phyloP scores from a whole-genome alignment of 2,888 invertebrate species.

The Agrochola litura region DNA sequence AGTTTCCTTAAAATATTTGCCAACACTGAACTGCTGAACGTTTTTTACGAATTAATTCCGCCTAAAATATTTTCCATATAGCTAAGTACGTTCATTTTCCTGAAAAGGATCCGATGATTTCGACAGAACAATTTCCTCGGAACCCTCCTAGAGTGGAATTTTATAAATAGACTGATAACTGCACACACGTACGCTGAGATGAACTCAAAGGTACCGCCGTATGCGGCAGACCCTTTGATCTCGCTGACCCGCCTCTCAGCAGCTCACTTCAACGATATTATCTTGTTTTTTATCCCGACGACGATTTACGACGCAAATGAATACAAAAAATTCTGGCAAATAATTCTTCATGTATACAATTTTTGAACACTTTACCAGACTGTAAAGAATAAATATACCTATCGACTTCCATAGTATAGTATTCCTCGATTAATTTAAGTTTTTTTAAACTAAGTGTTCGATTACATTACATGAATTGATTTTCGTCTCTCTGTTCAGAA shows the following conservation, averaged over 20 bases:
- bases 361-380: constrained; percentile 12
- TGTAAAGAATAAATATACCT: constrained; percentile 8
- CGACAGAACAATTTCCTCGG: constrained; percentile 38
- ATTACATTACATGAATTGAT: not conserved
- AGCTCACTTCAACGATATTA: constrained; percentile 61
- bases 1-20: constrained; percentile 12
- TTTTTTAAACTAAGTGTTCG: constrained; percentile 11
- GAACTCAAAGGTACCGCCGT: constrained; percentile 58
- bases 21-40: not conserved
- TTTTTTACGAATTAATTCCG: constrained; percentile 24
- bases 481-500: not conserved
- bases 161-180: constrained; percentile 63
- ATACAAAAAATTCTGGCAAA: constrained; percentile 27
- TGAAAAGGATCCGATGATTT: constrained; percentile 27
- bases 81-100: not conserved
- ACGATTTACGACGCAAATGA: constrained; percentile 53
- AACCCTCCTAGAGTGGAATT: constrained; percentile 29
- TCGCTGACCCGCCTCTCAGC: constrained; percentile 58
- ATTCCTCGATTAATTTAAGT: constrained; percentile 6
- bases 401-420: not conserved
- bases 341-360: not conserved
- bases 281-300: constrained; percentile 57
- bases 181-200: constrained; percentile 53
- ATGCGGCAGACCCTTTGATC: constrained; percentile 63
- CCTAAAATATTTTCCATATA: constrained; percentile 2